Conservation (phyloP, 1,140 invertebrate genomes). For the Luehdorfia chinensis region DNA sequence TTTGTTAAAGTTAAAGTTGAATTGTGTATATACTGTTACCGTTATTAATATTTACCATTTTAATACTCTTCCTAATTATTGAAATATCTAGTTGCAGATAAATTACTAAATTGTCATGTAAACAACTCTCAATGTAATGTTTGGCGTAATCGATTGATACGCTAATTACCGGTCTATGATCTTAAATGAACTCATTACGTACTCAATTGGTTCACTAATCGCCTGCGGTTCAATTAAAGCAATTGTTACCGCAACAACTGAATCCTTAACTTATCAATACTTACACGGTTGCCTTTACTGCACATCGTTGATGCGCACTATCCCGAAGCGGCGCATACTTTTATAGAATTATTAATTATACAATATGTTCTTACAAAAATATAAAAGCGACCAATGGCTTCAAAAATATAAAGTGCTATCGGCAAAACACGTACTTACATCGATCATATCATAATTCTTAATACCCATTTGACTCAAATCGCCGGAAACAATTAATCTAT, state of each 20-base stretch:
- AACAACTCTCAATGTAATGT: too few species aligned
- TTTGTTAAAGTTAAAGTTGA: too few species aligned
- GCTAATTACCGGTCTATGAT: background rate
- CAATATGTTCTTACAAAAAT: conserved; percentile 4
- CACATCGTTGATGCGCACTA: too few species aligned
- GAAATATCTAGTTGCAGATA: too few species aligned
- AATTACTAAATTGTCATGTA: too few species aligned
- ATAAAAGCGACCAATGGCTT: background rate
- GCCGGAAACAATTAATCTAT: conserved; percentile 1
- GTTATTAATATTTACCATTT: too few species aligned
- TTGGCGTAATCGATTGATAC: background rate
- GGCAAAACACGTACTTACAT: background rate
- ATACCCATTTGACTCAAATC: conserved; percentile 1
- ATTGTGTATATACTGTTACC: too few species aligned
- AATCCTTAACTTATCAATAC: background rate
- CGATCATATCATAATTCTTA: background rate
- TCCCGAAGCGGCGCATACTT: too few species aligned
- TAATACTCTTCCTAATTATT: too few species aligned
- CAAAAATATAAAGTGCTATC: background rate
- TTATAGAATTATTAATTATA: background rate
- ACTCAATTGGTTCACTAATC: background rate
- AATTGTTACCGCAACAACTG: conserved; percentile 1
- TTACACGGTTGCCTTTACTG: background rate
- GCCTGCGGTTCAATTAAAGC: background rate
- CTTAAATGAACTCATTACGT: background rate